These are phyloP conservation scores for Epicampocera succincta DNA, from an alignment of 2,888 invertebrate genomes.

Conservation along the genomic window DNA sequence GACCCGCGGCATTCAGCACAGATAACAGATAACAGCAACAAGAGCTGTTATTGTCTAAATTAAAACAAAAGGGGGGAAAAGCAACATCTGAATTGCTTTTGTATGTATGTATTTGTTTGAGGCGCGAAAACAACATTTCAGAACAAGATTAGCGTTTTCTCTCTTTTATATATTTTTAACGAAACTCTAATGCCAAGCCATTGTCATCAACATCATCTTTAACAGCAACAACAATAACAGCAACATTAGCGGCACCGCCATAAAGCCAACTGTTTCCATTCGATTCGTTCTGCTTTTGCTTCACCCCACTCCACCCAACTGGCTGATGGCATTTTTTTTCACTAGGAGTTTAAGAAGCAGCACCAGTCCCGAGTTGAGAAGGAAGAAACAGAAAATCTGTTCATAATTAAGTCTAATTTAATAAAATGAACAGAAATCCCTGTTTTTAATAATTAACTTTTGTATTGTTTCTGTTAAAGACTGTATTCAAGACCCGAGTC, in stretches of 20 bases:
- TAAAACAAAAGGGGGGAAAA: constrained; percentile 2
- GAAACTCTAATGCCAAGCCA: constrained; percentile 8
- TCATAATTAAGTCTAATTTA: too few relatives aligned
- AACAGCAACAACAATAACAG: not conserved
- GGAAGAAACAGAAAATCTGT: not conserved
- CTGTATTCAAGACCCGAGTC: too few relatives aligned
- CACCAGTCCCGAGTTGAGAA: too few relatives aligned
- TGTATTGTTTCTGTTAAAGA: too few relatives aligned
- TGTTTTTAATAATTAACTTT: too few relatives aligned
- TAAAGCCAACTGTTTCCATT: too few relatives aligned
- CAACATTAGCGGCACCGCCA: too few relatives aligned
- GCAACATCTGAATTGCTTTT: constrained; percentile 25
- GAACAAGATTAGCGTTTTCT: constrained; percentile 65
- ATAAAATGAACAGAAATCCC: too few relatives aligned
- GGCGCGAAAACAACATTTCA: constrained; percentile 53
- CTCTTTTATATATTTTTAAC: not conserved
- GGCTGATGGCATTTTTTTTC: too few relatives aligned
- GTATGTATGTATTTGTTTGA: constrained; percentile 22
- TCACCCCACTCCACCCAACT: too few relatives aligned
- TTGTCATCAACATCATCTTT: constrained; percentile 10
- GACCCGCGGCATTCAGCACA: constrained; percentile 20
- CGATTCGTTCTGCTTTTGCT: too few relatives aligned
- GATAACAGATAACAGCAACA: constrained; percentile 37
- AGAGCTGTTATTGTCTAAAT: constrained; percentile 14
- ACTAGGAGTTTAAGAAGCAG: too few relatives aligned